Percentiles rank a stretch among this genome's conserved stretches.
Conservation (phyloP, 2,888 invertebrate species). For the Ormia ochracea region DNA sequence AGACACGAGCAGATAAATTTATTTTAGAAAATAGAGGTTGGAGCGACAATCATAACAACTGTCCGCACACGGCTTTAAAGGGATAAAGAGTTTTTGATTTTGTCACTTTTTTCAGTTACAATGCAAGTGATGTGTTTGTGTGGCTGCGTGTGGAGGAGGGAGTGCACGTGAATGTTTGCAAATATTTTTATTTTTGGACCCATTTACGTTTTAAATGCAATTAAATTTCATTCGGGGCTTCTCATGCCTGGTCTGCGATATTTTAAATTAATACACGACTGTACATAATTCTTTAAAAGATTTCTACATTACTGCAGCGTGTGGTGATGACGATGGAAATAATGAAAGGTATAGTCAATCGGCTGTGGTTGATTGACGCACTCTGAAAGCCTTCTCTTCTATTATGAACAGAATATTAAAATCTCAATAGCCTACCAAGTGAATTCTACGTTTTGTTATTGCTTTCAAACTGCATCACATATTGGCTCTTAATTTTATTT, state of each 20-base stretch:
- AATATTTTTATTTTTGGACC: not conserved
- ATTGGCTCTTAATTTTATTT: too few relatives aligned
- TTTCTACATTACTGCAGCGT: too few relatives aligned
- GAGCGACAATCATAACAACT: slow-evolving; percentile 23
- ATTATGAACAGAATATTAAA: too few relatives aligned
- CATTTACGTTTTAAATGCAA: not conserved
- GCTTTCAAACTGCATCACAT: too few relatives aligned
- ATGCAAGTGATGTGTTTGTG: not conserved
- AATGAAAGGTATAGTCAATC: too few relatives aligned
- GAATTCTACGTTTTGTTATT: too few relatives aligned
- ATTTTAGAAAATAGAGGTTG: not conserved
- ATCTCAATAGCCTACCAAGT: too few relatives aligned
- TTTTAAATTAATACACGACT: not conserved
- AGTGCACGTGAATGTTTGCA: not conserved
- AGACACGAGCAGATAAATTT: not conserved
- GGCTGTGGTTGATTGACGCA: too few relatives aligned
- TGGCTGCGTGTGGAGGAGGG: not conserved
- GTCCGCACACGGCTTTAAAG: slow-evolving; percentile 36
- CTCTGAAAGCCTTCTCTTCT: too few relatives aligned
- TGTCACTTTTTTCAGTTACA: not conserved
- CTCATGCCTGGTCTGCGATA: not conserved
- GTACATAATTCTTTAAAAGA: too few relatives aligned
- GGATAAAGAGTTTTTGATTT: slow-evolving; percentile 33
- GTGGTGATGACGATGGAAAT: too few relatives aligned
- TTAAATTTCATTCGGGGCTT: not conserved